Conservation (phyloP, 2,797 vertebrate species). For the Chaunax sp. region DNA sequence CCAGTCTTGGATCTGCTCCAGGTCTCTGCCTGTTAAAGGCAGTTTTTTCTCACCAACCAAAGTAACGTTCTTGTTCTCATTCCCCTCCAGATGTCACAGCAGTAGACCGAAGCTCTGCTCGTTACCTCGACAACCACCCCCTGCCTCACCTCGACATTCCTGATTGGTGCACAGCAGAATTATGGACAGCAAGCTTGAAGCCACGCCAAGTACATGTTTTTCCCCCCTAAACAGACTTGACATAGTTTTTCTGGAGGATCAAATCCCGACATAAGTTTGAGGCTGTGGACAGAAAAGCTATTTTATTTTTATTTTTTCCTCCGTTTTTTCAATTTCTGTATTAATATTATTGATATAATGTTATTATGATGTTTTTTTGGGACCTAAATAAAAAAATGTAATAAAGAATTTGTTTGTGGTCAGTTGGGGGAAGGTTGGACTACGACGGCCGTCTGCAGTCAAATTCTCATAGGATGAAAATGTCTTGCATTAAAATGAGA, state of each 20-base stretch:
- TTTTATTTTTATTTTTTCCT: constrained; percentile 76
- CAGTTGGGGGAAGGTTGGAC: too few relatives aligned
- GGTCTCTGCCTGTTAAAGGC: too few relatives aligned
- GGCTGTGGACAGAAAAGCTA: constrained; percentile 83
- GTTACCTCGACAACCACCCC: constrained; percentile 68
- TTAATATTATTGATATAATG: constrained; percentile 90
- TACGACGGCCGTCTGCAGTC: too few relatives aligned
- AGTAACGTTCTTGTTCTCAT: background rate
- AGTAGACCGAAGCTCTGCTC: constrained; percentile 74
- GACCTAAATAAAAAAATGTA: constrained; percentile 84
- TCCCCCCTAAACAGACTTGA: constrained; percentile 71
- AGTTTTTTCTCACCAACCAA: too few relatives aligned
- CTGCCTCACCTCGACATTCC: constrained; percentile 84
- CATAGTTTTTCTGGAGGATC: constrained; percentile 75
- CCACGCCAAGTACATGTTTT: constrained; percentile 63
- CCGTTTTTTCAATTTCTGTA: constrained; percentile 82
- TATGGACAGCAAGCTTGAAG: constrained; percentile 78
- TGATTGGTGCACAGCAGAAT: constrained; percentile 83
- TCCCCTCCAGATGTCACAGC: constrained; percentile 81
- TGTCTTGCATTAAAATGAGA: too few relatives aligned
- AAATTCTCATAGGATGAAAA: too few relatives aligned
- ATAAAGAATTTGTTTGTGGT: constrained; percentile 54
- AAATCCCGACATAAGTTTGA: constrained; percentile 60
- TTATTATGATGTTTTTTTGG: constrained; percentile 88
- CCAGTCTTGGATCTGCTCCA: too few relatives aligned